Percentiles rank a stretch among this genome's conserved stretches.
Evolutionary conservation across 2,888 invertebrate genomes (phyloP).

Genomic region (Volucella zonaria): DNA sequence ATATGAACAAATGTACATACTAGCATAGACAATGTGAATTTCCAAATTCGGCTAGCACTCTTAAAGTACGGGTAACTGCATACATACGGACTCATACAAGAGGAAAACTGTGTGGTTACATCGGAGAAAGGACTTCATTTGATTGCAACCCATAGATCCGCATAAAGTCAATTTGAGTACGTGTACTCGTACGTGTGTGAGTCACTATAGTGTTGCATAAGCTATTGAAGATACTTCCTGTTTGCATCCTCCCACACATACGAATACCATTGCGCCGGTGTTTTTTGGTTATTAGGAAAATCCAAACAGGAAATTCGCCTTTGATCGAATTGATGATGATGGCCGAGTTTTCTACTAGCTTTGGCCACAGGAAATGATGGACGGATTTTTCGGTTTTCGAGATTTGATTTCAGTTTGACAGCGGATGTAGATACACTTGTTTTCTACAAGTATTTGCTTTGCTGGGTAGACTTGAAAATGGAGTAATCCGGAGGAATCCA

Average conservation of each 20-base stretch:
- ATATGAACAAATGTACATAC: slow-evolving; percentile 31
- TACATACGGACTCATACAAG: background rate
- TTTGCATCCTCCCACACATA: slow-evolving; percentile 20
- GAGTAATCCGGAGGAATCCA: too few relatives aligned
- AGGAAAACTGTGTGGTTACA: slow-evolving; percentile 14
- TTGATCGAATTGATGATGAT: slow-evolving; percentile 64
- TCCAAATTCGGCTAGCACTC: slow-evolving; percentile 57
- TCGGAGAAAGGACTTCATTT: slow-evolving; percentile 34
- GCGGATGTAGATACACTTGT: slow-evolving; percentile 25
- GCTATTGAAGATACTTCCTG: slow-evolving; percentile 48
- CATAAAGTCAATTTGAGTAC: slow-evolving; percentile 65
- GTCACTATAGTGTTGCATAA: background rate
- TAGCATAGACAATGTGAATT: slow-evolving; percentile 16
- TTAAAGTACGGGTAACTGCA: slow-evolving; percentile 42
- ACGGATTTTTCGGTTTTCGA: slow-evolving; percentile 49
- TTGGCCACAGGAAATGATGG: slow-evolving; percentile 56
- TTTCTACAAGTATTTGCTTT: background rate
- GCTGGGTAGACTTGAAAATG: too few relatives aligned
- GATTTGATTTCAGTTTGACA: slow-evolving; percentile 46
- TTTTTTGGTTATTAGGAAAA: slow-evolving; percentile 68
- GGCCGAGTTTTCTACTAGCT: slow-evolving; percentile 8
- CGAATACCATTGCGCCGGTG: slow-evolving; percentile 3
- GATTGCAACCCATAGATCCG: slow-evolving; percentile 43
- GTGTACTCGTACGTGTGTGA: slow-evolving; percentile 27
- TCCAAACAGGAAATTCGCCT: slow-evolving; percentile 71